Evolutionary conservation across 92 coral and sea anemone genomes (phyloP).

Genomic region (Palythoa caribaeorum): DNA sequence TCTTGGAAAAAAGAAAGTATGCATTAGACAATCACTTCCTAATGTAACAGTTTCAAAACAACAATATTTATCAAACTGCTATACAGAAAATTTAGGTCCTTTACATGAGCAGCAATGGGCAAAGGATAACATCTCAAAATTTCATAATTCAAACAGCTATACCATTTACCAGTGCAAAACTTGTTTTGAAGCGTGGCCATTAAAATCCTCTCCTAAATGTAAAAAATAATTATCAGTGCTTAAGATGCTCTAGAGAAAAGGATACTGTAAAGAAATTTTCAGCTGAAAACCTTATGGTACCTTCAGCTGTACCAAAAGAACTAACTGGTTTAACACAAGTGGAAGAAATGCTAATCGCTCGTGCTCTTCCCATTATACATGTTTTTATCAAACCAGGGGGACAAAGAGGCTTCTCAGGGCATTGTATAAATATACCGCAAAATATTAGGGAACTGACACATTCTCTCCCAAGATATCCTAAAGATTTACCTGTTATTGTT

Average conservation of each 20-base stretch:
- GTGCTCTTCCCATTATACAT: constrained; percentile 55
- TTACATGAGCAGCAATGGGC: constrained; percentile 60
- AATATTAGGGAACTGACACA: constrained; percentile 31
- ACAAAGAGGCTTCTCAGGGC: constrained; percentile 12
- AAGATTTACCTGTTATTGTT: constrained; percentile 55
- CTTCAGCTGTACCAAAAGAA: constrained; percentile 43
- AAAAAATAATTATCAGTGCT: constrained; percentile 32
- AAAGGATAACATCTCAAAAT: constrained; percentile 34
- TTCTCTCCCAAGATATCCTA: constrained; percentile 59
- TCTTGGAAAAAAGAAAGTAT: neutral
- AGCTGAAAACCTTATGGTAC: constrained; percentile 55
- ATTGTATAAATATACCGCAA: constrained; percentile 29
- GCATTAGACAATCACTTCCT: neutral
- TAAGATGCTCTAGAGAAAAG: constrained; percentile 46
- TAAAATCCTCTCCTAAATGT: neutral
- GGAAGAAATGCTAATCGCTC: constrained; percentile 62
- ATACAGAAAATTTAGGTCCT: constrained; percentile 27
- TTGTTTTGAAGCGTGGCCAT: constrained; percentile 59
- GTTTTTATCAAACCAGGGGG: constrained; percentile 11
- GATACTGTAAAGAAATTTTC: constrained; percentile 46
- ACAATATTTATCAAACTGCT: constrained; percentile 43
- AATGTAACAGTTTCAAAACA: neutral
- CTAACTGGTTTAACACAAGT: constrained; percentile 39
- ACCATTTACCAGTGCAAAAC: constrained; percentile 46
- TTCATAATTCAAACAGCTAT: constrained; percentile 43